Conservation (phyloP, 2,797 vertebrate genomes). For the Serranus cabrilla region DNA sequence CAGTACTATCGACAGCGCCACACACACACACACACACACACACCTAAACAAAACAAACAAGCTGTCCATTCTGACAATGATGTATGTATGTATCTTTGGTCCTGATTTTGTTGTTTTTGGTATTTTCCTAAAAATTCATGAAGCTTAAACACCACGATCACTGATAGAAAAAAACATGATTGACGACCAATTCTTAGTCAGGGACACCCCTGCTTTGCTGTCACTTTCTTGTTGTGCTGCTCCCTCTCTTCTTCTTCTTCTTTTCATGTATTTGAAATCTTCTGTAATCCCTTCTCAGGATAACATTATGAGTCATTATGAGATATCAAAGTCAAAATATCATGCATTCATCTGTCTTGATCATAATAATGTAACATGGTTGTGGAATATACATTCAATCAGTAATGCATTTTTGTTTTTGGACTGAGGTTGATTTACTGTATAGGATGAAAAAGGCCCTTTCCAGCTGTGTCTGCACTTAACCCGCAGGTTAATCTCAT, state of each 20-base stretch:
- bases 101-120: no score
- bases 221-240: slow-evolving; percentile 10
- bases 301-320: background rate
- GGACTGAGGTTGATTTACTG: slow-evolving; percentile 16
- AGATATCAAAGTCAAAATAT: background rate
- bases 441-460: slow-evolving; percentile 15
- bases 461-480: slow-evolving; percentile 48
- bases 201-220: no score
- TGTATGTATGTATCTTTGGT: no score
- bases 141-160: no score
- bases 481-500: slow-evolving; percentile 37
- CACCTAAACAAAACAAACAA: no score
- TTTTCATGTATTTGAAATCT: background rate
- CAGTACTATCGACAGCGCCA: no score
- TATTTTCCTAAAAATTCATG: no score
- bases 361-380: background rate
- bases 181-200: no score
- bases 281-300: background rate
- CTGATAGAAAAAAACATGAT: no score
- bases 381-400: background rate
- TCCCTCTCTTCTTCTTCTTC: background rate
- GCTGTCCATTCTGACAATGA: no score
- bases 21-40: no score
- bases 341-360: background rate
- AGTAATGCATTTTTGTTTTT: slow-evolving; percentile 3